phyloP scores from a whole-genome alignment of 1,140 invertebrate species.

The Watersipora subatra region DNA sequence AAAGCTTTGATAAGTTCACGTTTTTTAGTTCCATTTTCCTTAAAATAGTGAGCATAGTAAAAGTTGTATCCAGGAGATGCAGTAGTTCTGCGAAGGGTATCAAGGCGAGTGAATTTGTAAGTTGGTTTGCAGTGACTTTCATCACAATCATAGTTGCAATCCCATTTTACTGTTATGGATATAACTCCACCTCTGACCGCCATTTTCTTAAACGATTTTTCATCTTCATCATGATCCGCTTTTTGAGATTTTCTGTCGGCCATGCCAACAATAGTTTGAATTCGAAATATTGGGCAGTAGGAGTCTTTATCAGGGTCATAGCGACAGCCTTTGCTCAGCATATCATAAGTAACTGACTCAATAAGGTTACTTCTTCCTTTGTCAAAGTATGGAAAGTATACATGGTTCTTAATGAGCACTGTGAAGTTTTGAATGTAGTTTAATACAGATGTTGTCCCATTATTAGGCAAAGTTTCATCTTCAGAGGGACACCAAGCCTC shows the following conservation, averaged over 20 bases:
- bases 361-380: slow-evolving; percentile 11
- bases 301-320: neutral
- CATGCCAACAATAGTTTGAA: slow-evolving; percentile 38
- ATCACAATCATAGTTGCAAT: slow-evolving; percentile 44
- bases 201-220: neutral
- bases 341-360: slow-evolving; percentile 3
- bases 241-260: slow-evolving; percentile 30
- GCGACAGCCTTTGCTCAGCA: slow-evolving; percentile 1
- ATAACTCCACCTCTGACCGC: slow-evolving; percentile 42
- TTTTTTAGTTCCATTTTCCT: slow-evolving; percentile 22
- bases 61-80: slow-evolving; percentile 44
- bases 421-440: slow-evolving; percentile 34
- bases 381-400: slow-evolving; percentile 35
- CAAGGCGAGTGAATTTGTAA: slow-evolving; percentile 41
- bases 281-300: slow-evolving; percentile 43
- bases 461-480: slow-evolving; percentile 12
- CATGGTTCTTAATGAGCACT: slow-evolving; percentile 47
- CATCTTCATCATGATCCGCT: slow-evolving; percentile 21
- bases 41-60: slow-evolving; percentile 41
- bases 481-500: slow-evolving; percentile 47
- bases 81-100: slow-evolving; percentile 20
- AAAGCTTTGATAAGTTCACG: slow-evolving; percentile 45
- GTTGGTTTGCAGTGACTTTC: slow-evolving; percentile 40
- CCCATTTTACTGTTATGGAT: slow-evolving; percentile 44
- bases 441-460: slow-evolving; percentile 3